Base-by-base conservation (phyloP, 2,888 invertebrate genomes). In the Sinotaia quadrata region DNA sequence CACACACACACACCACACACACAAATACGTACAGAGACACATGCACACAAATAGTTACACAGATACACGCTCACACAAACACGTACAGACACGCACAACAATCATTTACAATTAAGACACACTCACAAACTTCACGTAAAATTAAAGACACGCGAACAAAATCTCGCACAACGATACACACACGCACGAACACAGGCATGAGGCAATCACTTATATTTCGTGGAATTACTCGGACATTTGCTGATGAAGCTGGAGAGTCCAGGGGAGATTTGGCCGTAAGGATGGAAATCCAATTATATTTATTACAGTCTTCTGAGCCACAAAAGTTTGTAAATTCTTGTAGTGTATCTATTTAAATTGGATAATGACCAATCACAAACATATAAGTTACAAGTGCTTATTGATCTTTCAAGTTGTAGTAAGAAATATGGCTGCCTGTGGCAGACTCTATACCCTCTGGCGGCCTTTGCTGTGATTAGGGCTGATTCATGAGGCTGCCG, bases 251-350 rank as follows among this genome's bases (percentile, higher is more conserved):
- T n/a, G n/a, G n/a, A n/a, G n/a, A n/a, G n/a, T n/a, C n/a, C n/a
- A n/a, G n/a, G n/a, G n/a, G n/a, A n/a, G n/a, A n/a, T n/a, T n/a
- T n/a, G n/a, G n/a, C n/a, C n/a, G n/a, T n/a, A 8, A 5, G 33
- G 8, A 47, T 49, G 58, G 31, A 67, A 70, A 70, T 67, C 57
- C 67, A 70, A 70, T 70, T 70, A 70, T 49, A 49, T 66, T 61
- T 61, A 67, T 67, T 61, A 49, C 58, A 18, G 57, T 54, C 70
- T 61, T 44, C 34, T 52, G 54, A 60, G 60, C 37, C 57, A 36
- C 41, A 33, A 67, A 49, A 67, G 70, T 70, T 70, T 66, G 57
- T 61, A 56, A 67, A 61, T 70, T 52, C 67, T 51, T 49, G n/a
- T 56, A 37, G 8, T 36, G 52, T 34, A 56, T 56, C 33, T 34